Percentiles rank a stretch among this genome's conserved stretches.
These are phyloP conservation scores for Maniola jurtina DNA, from an alignment of 1,140 invertebrate genomes.

Conservation along the genomic window DNA sequence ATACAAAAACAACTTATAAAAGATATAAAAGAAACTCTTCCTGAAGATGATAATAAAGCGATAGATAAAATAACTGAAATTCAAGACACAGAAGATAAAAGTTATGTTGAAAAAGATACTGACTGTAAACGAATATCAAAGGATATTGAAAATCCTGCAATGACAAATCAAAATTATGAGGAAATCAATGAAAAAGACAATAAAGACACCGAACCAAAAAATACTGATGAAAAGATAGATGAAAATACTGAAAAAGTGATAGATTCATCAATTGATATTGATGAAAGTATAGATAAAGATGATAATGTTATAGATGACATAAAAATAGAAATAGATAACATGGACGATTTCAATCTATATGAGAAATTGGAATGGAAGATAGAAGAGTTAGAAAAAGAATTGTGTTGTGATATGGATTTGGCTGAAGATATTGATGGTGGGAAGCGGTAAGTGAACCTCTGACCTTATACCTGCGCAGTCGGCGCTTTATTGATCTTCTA, in stretches of 20 bases:
- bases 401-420: slow-evolving; percentile 66
- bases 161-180: background rate
- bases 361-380: slow-evolving; percentile 69
- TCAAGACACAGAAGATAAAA: too few species aligned
- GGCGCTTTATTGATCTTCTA: background rate
- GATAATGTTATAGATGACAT: slow-evolving; percentile 17
- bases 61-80: too few species aligned
- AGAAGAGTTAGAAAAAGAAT: slow-evolving; percentile 55
- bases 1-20: too few species aligned
- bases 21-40: too few species aligned
- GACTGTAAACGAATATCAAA: background rate
- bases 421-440: slow-evolving; percentile 70
- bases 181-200: background rate
- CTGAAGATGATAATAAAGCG: too few species aligned
- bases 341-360: slow-evolving; percentile 68
- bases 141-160: background rate
- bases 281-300: slow-evolving; percentile 17
- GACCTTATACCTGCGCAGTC: background rate
- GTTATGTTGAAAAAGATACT: too few species aligned
- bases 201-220: background rate
- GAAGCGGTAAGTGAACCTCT: slow-evolving; percentile 48
- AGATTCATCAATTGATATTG: background rate
- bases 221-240: slow-evolving; percentile 7
- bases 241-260: slow-evolving; percentile 2
- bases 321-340: slow-evolving; percentile 45